A percentile compares a stretch with the other conserved stretches of the same genome.
Evolutionary conservation across 1,140 invertebrate species (phyloP).

Genomic region (Scaptomyza graminum): DNA sequence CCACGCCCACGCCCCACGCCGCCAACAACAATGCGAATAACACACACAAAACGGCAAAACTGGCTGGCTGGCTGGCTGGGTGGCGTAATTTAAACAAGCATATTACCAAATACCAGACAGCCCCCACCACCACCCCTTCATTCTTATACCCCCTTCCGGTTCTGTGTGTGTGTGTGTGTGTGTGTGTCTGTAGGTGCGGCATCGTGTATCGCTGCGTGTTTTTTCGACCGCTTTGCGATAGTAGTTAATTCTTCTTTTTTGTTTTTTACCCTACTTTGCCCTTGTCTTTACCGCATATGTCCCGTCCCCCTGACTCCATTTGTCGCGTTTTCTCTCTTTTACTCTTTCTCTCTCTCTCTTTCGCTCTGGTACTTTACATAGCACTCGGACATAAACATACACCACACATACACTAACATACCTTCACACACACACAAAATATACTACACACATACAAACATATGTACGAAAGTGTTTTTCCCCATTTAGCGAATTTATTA

Average conservation of each 20-base stretch:
- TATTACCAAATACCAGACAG: slow-evolving; percentile 68
- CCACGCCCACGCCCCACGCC: no score
- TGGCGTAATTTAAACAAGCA: slow-evolving; percentile 74
- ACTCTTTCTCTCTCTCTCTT: not conserved
- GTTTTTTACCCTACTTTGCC: slow-evolving; percentile 11
- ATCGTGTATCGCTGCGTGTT: slow-evolving; percentile 64
- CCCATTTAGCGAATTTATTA: slow-evolving; percentile 79
- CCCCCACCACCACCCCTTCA: not conserved
- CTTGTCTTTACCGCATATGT: slow-evolving; percentile 6
- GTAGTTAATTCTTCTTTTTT: slow-evolving; percentile 82
- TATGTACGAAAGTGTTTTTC: slow-evolving; percentile 60
- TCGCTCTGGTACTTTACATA: slow-evolving; percentile 15
- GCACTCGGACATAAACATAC: not conserved
- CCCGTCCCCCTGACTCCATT: slow-evolving; percentile 9
- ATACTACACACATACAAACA: not conserved
- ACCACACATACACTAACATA: slow-evolving; percentile 11
- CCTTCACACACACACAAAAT: not conserved
- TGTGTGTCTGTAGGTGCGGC: no score
- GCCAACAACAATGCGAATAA: slow-evolving; percentile 27
- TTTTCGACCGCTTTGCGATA: slow-evolving; percentile 80
- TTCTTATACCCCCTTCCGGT: not conserved
- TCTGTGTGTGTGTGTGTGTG: no score
- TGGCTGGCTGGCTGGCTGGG: slow-evolving; percentile 20
- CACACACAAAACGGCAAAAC: slow-evolving; percentile 23
- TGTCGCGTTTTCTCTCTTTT: not conserved